Evolutionary conservation across 2,888 invertebrate genomes (phyloP).

Genomic region (Diaperis boleti): DNA sequence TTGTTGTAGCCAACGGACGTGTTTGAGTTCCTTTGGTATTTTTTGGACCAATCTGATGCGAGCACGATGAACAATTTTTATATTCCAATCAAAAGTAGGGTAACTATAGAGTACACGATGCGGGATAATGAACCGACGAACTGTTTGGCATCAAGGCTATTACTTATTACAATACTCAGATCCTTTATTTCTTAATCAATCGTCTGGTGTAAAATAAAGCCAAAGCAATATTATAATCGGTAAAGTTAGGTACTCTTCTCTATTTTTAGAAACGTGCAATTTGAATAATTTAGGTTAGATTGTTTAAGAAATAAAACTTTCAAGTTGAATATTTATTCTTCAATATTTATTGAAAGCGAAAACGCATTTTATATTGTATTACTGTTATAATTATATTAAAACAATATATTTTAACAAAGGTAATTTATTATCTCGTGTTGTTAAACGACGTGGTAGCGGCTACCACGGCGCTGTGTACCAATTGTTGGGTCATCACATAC

Average conservation of each 20-base stretch:
- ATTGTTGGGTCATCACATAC: slow-evolving; percentile 38
- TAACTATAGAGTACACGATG: neutral
- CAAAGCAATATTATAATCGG: slow-evolving; percentile 51
- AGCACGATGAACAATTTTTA: slow-evolving; percentile 29
- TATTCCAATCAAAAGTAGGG: slow-evolving; percentile 1
- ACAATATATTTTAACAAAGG: slow-evolving; percentile 32
- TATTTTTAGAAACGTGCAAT: slow-evolving; percentile 44
- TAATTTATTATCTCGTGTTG: slow-evolving; percentile 34
- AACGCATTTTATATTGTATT: slow-evolving; percentile 32
- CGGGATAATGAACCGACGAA: slow-evolving; percentile 17
- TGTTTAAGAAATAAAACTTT: slow-evolving; percentile 47
- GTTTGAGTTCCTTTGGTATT: slow-evolving; percentile 24
- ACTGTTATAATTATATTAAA: slow-evolving; percentile 33
- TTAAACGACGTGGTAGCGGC: slow-evolving; percentile 22
- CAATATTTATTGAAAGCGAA: slow-evolving; percentile 35
- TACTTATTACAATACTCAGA: slow-evolving; percentile 49
- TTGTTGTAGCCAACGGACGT: slow-evolving; percentile 5
- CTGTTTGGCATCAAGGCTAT: slow-evolving; percentile 29
- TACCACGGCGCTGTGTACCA: slow-evolving; percentile 20
- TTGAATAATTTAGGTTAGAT: slow-evolving; percentile 41
- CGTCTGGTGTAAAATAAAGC: slow-evolving; percentile 41
- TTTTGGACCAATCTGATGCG: slow-evolving; percentile 19
- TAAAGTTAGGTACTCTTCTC: slow-evolving; percentile 25
- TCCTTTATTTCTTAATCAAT: slow-evolving; percentile 43
- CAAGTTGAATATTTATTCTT: slow-evolving; percentile 35